Evolutionary conservation across 1,140 invertebrate genomes (phyloP).

Genomic region (Callitettix versicolor): DNA sequence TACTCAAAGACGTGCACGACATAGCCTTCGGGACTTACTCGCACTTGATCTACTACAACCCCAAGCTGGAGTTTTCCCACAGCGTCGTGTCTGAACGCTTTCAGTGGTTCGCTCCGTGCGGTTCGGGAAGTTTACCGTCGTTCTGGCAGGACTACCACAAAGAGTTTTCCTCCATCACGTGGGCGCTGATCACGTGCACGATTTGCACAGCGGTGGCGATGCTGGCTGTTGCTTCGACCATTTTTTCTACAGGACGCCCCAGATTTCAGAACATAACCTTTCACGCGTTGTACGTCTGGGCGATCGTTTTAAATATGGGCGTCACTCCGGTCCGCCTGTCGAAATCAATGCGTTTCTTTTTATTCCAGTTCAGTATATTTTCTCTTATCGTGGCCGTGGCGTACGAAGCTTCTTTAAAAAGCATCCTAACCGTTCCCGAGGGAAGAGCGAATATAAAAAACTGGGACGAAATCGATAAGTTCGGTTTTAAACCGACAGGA

Average conservation of each 20-base stretch:
- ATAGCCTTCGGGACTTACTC: constrained; percentile 5
- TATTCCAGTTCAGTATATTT: no score
- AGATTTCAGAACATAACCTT: no score
- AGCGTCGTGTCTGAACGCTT: neutral
- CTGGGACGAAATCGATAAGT: neutral
- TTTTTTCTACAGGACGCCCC: no score
- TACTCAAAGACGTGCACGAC: neutral
- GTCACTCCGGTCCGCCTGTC: no score
- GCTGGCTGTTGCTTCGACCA: no score
- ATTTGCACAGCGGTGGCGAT: neutral
- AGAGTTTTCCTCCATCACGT: neutral
- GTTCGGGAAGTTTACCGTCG: neutral
- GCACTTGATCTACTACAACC: constrained; percentile 2
- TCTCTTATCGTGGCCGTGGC: no score
- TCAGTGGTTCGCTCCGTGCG: neutral
- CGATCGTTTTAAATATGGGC: no score
- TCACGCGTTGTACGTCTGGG: no score
- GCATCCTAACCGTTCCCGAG: neutral
- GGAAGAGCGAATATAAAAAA: neutral
- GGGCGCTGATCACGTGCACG: neutral
- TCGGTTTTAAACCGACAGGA: neutral
- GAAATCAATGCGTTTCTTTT: no score
- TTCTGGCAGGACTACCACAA: neutral
- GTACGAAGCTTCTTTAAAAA: neutral
- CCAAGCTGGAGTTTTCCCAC: neutral